phyloP scores from a whole-genome alignment of 1,140 invertebrate species.

The Drosophila persimilis region DNA sequence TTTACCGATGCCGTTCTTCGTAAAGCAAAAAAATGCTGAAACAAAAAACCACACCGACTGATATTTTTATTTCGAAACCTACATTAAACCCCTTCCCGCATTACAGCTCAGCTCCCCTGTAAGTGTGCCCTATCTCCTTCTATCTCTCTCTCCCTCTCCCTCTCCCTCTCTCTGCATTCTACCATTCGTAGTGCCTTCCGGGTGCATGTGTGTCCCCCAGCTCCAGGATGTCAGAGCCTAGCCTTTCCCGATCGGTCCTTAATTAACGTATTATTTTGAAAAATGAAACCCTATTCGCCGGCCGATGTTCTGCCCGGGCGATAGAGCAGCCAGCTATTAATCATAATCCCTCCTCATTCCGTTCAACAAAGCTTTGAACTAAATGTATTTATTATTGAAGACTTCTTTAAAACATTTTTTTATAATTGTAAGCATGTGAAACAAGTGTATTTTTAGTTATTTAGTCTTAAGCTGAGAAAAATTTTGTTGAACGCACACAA shows the following conservation, averaged over 20 bases:
- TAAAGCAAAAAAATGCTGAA: constrained; percentile 38
- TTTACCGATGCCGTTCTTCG: constrained; percentile 43
- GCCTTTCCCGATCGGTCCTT: constrained; percentile 13
- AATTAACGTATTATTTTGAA: constrained; percentile 27
- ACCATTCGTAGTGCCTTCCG: constrained; percentile 69
- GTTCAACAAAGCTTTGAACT: constrained; percentile 60
- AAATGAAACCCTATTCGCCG: constrained; percentile 8
- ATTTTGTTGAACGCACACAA: constrained; percentile 72
- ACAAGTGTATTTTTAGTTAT: constrained; percentile 69
- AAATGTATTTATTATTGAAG: constrained; percentile 66
- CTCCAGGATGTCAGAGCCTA: constrained; percentile 14
- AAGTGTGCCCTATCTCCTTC: too few species aligned
- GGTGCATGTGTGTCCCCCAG: constrained; percentile 20
- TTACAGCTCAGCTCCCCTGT: constrained; percentile 8
- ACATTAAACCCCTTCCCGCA: constrained; percentile 9
- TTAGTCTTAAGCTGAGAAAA: constrained; percentile 66
- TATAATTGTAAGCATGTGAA: constrained; percentile 69
- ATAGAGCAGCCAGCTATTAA: constrained; percentile 17
- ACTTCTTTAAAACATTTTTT: constrained; percentile 69
- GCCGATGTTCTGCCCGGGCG: too few species aligned
- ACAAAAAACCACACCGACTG: constrained; percentile 60
- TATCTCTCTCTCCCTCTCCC: neutral
- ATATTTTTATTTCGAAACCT: constrained; percentile 72
- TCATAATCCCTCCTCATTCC: constrained; percentile 64
- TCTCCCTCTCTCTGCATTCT: constrained; percentile 18